These are phyloP conservation scores for Epinephelus moara DNA, from an alignment of 2,113 vertebrate genomes.

Conservation along the genomic window DNA sequence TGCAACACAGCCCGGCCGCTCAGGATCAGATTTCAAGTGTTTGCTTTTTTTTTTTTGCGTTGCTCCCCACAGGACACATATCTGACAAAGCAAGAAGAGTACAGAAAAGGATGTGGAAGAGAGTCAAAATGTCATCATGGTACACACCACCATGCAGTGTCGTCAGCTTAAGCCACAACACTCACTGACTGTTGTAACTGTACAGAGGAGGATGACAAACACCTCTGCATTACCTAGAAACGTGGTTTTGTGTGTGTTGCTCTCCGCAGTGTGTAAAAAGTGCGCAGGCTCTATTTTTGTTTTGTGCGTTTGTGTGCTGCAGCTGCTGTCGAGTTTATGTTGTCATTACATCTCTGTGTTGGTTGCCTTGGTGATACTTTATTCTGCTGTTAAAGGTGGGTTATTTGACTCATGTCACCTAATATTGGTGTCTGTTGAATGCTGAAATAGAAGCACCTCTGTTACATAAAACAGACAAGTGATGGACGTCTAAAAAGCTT, in stretches of 20 bases:
- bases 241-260: not conserved
- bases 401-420: not conserved
- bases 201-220: not conserved
- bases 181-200: not conserved
- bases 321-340: not conserved
- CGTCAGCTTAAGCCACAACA: not conserved
- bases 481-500: not conserved
- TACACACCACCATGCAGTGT: not conserved
- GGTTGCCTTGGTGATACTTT: not conserved
- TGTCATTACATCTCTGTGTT: not conserved
- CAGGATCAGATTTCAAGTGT: constrained; percentile 32
- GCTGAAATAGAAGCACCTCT: not conserved
- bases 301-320: not conserved
- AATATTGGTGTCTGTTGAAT: not conserved
- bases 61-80: not conserved
- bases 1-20: not conserved
- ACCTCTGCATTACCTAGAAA: not conserved
- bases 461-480: not conserved
- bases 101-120: not conserved
- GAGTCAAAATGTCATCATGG: not conserved
- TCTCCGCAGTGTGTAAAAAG: not conserved
- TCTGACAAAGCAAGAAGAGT: not conserved
- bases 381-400: not conserved
- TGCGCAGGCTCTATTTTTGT: not conserved
- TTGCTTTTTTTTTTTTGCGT: constrained; percentile 10